Percentiles rank a stretch among this genome's conserved stretches.
Evolutionary conservation across 2,797 vertebrate genomes (phyloP).

Genomic region (Taenioides sp.): DNA sequence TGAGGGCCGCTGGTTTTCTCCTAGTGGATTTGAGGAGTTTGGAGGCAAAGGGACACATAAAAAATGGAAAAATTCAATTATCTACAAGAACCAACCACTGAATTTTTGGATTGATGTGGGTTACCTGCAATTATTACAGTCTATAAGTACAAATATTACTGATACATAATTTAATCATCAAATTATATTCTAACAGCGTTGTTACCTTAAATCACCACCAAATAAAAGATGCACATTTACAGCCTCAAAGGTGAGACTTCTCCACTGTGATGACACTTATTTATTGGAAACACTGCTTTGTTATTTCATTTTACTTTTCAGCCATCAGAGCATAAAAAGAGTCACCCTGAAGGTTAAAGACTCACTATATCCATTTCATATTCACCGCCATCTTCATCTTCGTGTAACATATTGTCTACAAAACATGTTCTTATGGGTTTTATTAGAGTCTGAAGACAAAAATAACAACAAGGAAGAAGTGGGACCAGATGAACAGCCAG

Average conservation of each 20-base stretch:
- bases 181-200: slow-evolving; percentile 17
- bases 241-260: slow-evolving; percentile 12
- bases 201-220: slow-evolving; percentile 1
- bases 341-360: slow-evolving; percentile 29
- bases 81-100: slow-evolving; percentile 7
- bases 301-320: not conserved
- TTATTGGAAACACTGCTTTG: not conserved
- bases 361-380: not conserved
- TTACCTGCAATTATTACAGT: not conserved
- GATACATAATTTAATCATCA: not conserved
- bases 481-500: not conserved
- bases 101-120: slow-evolving; percentile 46
- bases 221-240: not conserved
- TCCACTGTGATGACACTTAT: not conserved
- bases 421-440: not conserved
- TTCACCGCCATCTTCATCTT: not conserved
- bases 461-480: slow-evolving; percentile 8
- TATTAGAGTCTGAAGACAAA: not conserved
- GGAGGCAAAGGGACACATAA: slow-evolving; percentile 26
- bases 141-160: not conserved
- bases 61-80: slow-evolving; percentile 58
- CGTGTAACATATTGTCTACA: not conserved
- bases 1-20: slow-evolving; percentile 10
- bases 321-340: not conserved
- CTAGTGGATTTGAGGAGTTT: slow-evolving; percentile 25